These are phyloP conservation scores for Andrena trimmerana DNA, from an alignment of 2,888 invertebrate genomes.

Conservation along the genomic window DNA sequence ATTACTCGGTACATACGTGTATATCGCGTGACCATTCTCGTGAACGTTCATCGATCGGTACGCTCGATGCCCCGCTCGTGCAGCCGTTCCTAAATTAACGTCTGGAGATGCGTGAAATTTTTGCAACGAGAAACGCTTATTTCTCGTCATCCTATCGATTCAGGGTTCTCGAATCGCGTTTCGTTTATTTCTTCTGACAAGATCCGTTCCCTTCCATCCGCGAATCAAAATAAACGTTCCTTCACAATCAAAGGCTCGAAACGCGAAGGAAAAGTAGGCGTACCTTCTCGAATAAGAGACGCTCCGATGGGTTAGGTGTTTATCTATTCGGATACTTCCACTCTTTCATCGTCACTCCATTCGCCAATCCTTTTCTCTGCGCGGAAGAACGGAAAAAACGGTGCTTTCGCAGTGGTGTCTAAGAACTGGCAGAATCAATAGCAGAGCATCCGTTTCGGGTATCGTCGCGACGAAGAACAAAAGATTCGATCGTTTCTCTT, in stretches of 20 bases:
- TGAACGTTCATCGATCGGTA: conserved; percentile 47
- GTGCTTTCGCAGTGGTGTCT: conserved; percentile 45
- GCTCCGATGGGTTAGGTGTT: not conserved
- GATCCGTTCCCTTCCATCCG: not conserved
- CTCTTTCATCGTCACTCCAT: conserved; percentile 30
- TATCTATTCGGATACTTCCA: not conserved
- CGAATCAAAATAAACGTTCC: not conserved
- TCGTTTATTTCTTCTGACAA: not conserved
- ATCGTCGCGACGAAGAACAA: conserved; percentile 35
- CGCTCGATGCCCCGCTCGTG: conserved; percentile 2
- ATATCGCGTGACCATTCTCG: conserved; percentile 39
- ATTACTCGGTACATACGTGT: conserved; percentile 15
- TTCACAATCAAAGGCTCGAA: not conserved
- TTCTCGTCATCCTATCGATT: not conserved
- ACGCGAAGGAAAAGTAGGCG: not conserved
- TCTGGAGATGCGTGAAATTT: conserved; percentile 12
- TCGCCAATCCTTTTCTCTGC: conserved; percentile 42
- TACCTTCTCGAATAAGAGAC: not conserved
- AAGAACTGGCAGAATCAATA: conserved; percentile 64
- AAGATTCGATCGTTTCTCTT: conserved; percentile 21
- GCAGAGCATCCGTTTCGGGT: conserved; percentile 35
- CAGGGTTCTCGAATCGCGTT: too few relatives aligned
- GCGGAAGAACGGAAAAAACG: conserved; percentile 30
- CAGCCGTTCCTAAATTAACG: conserved; percentile 17
- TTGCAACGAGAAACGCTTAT: not conserved